Base-by-base conservation (phyloP, 1,140 invertebrate species). In the Drosophila neocordata region DNA sequence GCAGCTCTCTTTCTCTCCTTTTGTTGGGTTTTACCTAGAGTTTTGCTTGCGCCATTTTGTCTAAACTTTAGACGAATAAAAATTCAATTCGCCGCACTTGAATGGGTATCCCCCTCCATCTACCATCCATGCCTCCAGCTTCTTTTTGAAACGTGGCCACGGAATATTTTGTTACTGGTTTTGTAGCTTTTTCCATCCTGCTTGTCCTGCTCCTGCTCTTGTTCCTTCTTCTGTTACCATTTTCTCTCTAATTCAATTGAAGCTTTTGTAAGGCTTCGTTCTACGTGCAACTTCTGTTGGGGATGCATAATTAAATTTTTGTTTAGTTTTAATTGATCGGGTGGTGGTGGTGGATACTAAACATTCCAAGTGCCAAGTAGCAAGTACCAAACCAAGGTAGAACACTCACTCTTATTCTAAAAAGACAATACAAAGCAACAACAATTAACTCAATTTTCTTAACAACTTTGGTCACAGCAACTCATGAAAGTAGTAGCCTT, bases 251-350 rank as follows among this genome's bases (percentile, higher is more conserved):
- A 85, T 87, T 85, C 81, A 74, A 85, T 85, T 77, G 73, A 27
- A 85, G 63, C 73, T 69, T 58, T 79, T 65, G 37, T 63, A 55
- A 31, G 56, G 60, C 61, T 52, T 63, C 44, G 38, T 20, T 48
- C 57, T 77, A 37, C 69, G 63, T 79, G 69, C 53, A 69, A 59
- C 73, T 71, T 77, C 70, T 65, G 60, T 69, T 35, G 38, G 22
- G 44, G 77, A 56, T 88, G 80, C 77, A 89, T 90, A 90, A 90
- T 90, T 90, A 84, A 88, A 90, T 90, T 90, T 88, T 84, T 90
- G 88, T 90, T 88, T 84, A 79, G 77, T 88, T 90, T 88, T 90
- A 90, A 90, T 90, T 90, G 88, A 63, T 69, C 69, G 66, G 89
- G 75, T 74, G 69, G 27, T 31, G 69, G 2, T 31, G 27, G 63